These are phyloP conservation scores for Lasioglossum malachurum DNA, from an alignment of 2,888 invertebrate species.

Conservation along the genomic window DNA sequence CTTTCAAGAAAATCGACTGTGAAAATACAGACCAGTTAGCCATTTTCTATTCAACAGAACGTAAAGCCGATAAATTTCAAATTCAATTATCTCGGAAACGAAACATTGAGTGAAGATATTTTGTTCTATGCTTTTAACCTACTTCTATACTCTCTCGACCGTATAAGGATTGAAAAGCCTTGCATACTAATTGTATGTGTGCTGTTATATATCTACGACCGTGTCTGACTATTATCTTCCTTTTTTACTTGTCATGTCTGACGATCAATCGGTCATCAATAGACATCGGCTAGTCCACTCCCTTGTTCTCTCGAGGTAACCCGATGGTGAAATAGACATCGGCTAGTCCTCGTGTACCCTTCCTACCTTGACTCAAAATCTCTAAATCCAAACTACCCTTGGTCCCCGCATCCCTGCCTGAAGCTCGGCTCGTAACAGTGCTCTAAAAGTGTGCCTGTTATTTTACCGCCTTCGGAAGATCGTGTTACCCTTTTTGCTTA, in stretches of 20 bases:
- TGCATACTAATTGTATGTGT: neutral
- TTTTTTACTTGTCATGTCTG: neutral
- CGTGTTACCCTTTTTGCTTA: neutral
- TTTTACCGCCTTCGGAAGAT: neutral
- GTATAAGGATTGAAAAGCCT: neutral
- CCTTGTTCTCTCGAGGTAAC: no score
- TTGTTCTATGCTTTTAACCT: neutral
- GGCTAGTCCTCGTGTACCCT: no score
- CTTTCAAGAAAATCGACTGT: neutral
- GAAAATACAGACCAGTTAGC: neutral
- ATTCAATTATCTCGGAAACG: slow-evolving; percentile 5
- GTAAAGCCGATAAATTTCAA: neutral
- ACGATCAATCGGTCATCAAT: no score
- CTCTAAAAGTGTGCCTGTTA: neutral
- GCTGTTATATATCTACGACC: neutral
- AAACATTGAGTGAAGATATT: neutral
- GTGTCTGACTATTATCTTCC: neutral
- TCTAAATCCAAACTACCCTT: no score
- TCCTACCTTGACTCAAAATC: no score
- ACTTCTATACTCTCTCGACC: neutral
- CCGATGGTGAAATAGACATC: no score
- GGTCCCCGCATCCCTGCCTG: no score
- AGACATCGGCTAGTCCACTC: no score
- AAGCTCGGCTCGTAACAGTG: no score
- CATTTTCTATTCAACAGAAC: neutral